A percentile compares a stretch with the other conserved stretches of the same genome.
Conservation (phyloP, 2,888 invertebrate genomes). For the Mythimna impura region DNA sequence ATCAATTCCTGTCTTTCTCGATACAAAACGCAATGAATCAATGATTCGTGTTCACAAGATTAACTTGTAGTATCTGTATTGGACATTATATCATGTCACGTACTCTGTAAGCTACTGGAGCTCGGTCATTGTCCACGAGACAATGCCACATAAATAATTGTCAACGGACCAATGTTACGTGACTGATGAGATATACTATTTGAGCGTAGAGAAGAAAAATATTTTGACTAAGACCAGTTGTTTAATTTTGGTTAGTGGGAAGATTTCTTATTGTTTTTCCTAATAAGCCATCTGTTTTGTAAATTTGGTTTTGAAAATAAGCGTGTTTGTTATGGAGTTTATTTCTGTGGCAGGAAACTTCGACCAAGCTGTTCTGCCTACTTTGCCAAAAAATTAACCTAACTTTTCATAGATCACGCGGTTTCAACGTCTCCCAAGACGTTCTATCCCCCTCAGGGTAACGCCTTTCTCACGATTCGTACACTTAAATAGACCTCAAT, state of each 20-base stretch:
- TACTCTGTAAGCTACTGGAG: constrained; percentile 58
- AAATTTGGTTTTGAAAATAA: background rate
- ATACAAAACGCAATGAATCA: constrained; percentile 45
- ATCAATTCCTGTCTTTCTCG: constrained; percentile 17
- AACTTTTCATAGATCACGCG: constrained; percentile 21
- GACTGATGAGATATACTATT: constrained; percentile 42
- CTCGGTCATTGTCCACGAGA: constrained; percentile 77
- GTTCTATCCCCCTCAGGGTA: constrained; percentile 76
- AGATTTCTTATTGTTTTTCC: constrained; percentile 22
- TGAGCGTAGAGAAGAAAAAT: constrained; percentile 54
- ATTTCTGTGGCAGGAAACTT: background rate
- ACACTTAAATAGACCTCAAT: constrained; percentile 85
- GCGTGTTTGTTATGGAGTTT: background rate
- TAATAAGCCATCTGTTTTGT: background rate
- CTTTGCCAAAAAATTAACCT: background rate
- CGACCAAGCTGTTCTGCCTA: background rate
- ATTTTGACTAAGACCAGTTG: constrained; percentile 40
- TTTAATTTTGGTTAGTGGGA: constrained; percentile 19
- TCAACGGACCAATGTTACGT: constrained; percentile 65
- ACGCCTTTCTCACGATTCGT: constrained; percentile 87
- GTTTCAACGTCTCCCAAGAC: constrained; percentile 79
- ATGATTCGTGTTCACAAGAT: constrained; percentile 50
- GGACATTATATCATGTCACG: constrained; percentile 68
- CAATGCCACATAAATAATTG: constrained; percentile 81
- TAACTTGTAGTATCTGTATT: constrained; percentile 48